A percentile compares a stretch with the other conserved stretches of the same genome.
Conservation (phyloP, 2,113 vertebrate genomes). For the Corapipo altera region DNA sequence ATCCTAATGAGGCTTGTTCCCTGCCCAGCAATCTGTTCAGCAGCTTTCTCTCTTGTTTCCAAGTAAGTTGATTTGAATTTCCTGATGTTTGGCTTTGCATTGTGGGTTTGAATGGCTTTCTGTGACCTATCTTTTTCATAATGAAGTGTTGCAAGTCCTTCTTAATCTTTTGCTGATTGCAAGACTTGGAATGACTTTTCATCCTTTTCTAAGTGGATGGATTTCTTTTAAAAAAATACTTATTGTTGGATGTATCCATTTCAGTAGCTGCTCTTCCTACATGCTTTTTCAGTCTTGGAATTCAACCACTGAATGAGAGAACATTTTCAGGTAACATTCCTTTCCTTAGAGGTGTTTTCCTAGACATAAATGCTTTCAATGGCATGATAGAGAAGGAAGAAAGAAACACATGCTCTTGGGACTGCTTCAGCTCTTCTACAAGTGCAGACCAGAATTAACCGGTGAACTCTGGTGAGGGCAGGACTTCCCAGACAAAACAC, state of each 20-base stretch:
- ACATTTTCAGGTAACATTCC: background rate
- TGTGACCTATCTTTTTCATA: background rate
- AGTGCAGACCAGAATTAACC: background rate
- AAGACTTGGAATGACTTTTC: background rate
- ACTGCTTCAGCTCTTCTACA: background rate
- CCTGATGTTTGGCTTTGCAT: background rate
- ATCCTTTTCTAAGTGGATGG: background rate
- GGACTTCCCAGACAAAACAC: background rate
- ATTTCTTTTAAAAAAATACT: background rate
- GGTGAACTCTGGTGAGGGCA: background rate
- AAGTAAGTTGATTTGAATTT: slow-evolving; percentile 80
- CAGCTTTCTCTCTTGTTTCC: slow-evolving; percentile 94
- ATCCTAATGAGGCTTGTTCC: slow-evolving; percentile 89
- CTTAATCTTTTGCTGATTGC: background rate
- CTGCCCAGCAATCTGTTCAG: slow-evolving; percentile 92
- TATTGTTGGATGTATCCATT: background rate
- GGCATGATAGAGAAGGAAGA: background rate
- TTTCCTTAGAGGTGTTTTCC: background rate
- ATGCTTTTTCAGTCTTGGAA: background rate
- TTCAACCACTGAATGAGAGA: background rate
- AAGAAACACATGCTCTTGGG: background rate
- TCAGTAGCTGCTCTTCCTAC: background rate
- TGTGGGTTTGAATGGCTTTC: background rate
- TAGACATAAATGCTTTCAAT: background rate
- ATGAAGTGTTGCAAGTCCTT: background rate